phyloP scores from a whole-genome alignment of 2,113 vertebrate species.

The Dasypus novemcinctus region DNA sequence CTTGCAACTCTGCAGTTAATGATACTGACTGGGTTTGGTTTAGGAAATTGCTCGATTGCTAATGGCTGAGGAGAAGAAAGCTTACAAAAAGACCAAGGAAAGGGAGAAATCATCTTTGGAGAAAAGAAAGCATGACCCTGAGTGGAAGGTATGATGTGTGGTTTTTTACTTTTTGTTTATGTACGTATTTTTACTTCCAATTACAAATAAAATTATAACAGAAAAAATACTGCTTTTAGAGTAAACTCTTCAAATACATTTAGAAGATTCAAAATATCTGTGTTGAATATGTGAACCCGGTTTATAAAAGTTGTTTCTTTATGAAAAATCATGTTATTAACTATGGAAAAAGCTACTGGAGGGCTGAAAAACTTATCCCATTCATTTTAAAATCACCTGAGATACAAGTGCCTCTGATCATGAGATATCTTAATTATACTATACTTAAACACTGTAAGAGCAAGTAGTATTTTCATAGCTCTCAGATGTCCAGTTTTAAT shows the following conservation, averaged over 20 bases:
- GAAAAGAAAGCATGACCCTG: constrained; percentile 87
- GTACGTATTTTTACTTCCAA: not conserved
- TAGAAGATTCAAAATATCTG: not conserved
- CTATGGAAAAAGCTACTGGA: not conserved
- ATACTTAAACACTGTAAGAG: not conserved
- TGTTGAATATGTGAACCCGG: not conserved
- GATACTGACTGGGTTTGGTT: constrained; percentile 28
- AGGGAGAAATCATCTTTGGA: constrained; percentile 88
- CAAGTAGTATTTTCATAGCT: not conserved
- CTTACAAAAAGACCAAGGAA: constrained; percentile 88
- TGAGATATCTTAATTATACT: not conserved
- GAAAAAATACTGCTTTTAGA: not conserved
- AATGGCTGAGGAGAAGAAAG: constrained; percentile 94
- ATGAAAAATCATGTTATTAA: not conserved
- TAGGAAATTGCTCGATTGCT: constrained; percentile 94
- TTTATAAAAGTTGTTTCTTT: not conserved
- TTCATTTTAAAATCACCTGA: not conserved
- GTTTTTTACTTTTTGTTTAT: not conserved
- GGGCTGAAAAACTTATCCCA: not conserved
- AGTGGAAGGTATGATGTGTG: constrained; percentile 85
- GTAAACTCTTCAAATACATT: not conserved
- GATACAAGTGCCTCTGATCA: not conserved
- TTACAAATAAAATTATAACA: constrained; percentile 8
- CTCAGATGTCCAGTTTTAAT: not conserved
- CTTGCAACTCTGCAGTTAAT: not conserved